A percentile compares a stretch with the other conserved stretches of the same genome.
phyloP scores from a whole-genome alignment of 2,888 invertebrate species.

The Coleophora deauratella region DNA sequence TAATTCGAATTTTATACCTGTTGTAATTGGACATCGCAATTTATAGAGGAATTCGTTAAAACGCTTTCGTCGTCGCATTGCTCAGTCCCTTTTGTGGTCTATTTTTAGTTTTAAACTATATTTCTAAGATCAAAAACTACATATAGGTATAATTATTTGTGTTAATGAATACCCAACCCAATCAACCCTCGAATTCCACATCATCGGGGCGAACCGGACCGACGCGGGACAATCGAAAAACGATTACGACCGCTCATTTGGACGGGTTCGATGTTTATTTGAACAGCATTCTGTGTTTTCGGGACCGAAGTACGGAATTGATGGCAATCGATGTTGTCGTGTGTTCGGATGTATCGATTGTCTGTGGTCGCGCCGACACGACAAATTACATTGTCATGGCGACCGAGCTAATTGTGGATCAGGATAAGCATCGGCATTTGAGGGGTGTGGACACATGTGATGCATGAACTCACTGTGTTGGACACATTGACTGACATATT shows the following conservation, averaged over 20 bases:
- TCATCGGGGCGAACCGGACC: constrained; percentile 9
- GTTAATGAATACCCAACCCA: constrained; percentile 5
- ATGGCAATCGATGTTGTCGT: constrained; percentile 42
- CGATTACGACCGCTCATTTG: constrained; percentile 42
- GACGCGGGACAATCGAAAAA: constrained; percentile 40
- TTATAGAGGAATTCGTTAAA: no score
- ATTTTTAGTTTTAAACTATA: no score
- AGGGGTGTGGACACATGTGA: neutral
- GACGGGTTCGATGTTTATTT: constrained; percentile 50
- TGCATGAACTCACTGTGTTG: neutral
- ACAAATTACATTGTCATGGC: constrained; percentile 3
- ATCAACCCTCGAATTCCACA: constrained; percentile 25
- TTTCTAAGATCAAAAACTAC: no score
- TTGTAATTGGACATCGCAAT: no score
- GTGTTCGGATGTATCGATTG: constrained; percentile 43
- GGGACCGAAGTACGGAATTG: constrained; percentile 31
- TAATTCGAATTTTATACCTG: no score
- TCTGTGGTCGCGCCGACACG: constrained; percentile 9
- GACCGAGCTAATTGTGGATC: constrained; percentile 8
- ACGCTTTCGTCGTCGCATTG: no score
- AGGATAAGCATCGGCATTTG: constrained; percentile 12
- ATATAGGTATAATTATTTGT: no score
- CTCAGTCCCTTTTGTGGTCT: no score
- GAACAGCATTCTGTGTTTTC: constrained; percentile 32
- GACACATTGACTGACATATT: no score